Evolutionary conservation across 2,797 vertebrate genomes (phyloP).

Genomic region (Pangasius sanitwongsei): DNA sequence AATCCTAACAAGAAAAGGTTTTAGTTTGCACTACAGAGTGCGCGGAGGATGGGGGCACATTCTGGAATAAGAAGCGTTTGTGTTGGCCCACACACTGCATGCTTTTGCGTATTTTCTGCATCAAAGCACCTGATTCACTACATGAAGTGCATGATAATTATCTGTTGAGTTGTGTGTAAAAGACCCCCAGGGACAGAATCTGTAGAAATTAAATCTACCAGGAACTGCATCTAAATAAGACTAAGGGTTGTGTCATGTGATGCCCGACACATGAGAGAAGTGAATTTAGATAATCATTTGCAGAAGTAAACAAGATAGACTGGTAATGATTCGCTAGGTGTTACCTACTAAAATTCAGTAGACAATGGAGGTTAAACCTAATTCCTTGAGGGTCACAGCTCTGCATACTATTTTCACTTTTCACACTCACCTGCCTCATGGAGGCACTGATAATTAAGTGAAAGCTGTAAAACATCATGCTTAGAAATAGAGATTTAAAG

Average conservation of each 20-base stretch:
- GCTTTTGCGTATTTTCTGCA: slow-evolving; percentile 2
- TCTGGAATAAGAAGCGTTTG: not conserved
- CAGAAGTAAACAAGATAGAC: not conserved
- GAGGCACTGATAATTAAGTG: not conserved
- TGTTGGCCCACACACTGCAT: not conserved
- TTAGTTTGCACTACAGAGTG: not conserved
- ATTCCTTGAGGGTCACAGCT: not conserved
- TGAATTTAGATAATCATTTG: not conserved
- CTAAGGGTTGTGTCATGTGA: not conserved
- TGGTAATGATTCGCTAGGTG: not conserved
- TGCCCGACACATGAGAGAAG: not conserved
- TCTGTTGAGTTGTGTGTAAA: not conserved
- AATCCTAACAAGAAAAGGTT: not conserved
- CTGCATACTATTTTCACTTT: not conserved
- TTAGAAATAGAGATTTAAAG: not conserved
- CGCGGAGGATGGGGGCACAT: not conserved
- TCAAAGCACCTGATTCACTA: not conserved
- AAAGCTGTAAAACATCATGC: not conserved
- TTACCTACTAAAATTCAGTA: not conserved
- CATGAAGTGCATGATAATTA: slow-evolving; percentile 5
- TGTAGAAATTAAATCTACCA: not conserved
- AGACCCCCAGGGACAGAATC: not conserved
- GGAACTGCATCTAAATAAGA: not conserved
- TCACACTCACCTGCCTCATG: not conserved
- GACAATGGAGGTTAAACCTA: not conserved